These are phyloP conservation scores for Lates japonicus DNA, from an alignment of 2,797 vertebrate species.

Conservation along the genomic window DNA sequence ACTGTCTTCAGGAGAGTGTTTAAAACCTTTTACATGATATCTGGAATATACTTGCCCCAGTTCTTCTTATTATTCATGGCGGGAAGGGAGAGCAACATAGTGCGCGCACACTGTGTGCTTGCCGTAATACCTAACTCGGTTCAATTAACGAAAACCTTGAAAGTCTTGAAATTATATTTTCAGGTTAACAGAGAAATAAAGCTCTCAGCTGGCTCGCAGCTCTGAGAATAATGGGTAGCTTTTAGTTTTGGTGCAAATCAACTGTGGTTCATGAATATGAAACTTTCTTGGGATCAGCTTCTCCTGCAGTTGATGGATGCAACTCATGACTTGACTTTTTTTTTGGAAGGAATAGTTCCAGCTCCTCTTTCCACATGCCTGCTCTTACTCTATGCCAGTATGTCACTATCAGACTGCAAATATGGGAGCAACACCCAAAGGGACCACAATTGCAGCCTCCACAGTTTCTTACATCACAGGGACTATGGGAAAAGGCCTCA, in stretches of 20 bases:
- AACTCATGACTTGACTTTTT: no score
- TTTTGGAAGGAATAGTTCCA: slow-evolving; percentile 17
- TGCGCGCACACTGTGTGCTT: slow-evolving; percentile 42
- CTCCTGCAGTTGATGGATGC: no score
- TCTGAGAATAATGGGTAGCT: slow-evolving; percentile 65
- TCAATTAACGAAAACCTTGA: slow-evolving; percentile 54
- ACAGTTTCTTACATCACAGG: slow-evolving; percentile 49
- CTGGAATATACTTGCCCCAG: slow-evolving; percentile 21
- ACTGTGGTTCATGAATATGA: no score
- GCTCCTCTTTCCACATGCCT: slow-evolving; percentile 44
- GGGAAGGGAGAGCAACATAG: slow-evolving; percentile 27
- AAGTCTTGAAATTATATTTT: slow-evolving; percentile 59
- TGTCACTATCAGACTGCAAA: slow-evolving; percentile 59
- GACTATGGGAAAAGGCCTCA: slow-evolving; percentile 52
- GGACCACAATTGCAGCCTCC: slow-evolving; percentile 57
- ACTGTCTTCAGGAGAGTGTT: slow-evolving; percentile 16
- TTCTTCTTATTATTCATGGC: slow-evolving; percentile 37
- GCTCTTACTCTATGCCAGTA: slow-evolving; percentile 48
- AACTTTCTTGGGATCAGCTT: no score
- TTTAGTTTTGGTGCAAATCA: no score
- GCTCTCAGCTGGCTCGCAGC: slow-evolving; percentile 40
- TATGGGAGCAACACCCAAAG: slow-evolving; percentile 50
- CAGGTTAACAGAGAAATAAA: slow-evolving; percentile 66
- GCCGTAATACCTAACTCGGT: slow-evolving; percentile 62
- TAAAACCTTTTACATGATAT: slow-evolving; percentile 34